These are phyloP conservation scores for Anoplius nigerrimus DNA, from an alignment of 2,888 invertebrate species.

Conservation along the genomic window DNA sequence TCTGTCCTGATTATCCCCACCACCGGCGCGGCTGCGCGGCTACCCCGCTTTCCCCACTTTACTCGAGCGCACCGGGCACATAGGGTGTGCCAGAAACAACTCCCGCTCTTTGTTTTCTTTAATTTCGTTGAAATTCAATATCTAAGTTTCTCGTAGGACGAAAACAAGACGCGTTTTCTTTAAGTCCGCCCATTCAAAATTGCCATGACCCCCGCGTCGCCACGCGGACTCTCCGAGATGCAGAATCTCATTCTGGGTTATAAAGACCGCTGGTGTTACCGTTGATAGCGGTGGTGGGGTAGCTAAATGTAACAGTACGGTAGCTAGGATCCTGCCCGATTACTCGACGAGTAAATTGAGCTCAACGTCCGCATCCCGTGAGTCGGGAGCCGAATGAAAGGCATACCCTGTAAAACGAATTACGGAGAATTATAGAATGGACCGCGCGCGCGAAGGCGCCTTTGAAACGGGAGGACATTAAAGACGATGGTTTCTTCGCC, in stretches of 20 bases:
- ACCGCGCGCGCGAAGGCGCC: background rate
- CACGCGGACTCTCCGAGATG: background rate
- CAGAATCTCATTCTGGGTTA: background rate
- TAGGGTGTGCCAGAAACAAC: conserved; percentile 57
- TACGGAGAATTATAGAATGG: background rate
- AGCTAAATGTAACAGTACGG: no score
- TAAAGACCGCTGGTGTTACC: conserved; percentile 23
- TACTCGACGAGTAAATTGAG: no score
- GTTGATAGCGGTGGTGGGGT: conserved; percentile 18
- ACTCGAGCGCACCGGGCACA: conserved; percentile 60
- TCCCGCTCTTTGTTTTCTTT: conserved; percentile 58
- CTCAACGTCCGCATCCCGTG: no score
- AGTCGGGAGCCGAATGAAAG: no score
- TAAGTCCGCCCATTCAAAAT: conserved; percentile 43
- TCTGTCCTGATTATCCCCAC: conserved; percentile 20
- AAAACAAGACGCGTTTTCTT: conserved; percentile 47
- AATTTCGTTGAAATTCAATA: conserved; percentile 58
- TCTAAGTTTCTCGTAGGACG: conserved; percentile 43
- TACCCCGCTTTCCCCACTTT: conserved; percentile 26
- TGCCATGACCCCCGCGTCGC: background rate
- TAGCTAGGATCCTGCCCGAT: no score
- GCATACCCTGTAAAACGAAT: background rate
- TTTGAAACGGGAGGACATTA: no score
- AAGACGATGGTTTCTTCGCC: conserved; percentile 27
- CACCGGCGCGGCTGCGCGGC: conserved; percentile 1